phyloP scores from a whole-genome alignment of 2,797 vertebrate genomes.

The Podarcis lilfordi region DNA sequence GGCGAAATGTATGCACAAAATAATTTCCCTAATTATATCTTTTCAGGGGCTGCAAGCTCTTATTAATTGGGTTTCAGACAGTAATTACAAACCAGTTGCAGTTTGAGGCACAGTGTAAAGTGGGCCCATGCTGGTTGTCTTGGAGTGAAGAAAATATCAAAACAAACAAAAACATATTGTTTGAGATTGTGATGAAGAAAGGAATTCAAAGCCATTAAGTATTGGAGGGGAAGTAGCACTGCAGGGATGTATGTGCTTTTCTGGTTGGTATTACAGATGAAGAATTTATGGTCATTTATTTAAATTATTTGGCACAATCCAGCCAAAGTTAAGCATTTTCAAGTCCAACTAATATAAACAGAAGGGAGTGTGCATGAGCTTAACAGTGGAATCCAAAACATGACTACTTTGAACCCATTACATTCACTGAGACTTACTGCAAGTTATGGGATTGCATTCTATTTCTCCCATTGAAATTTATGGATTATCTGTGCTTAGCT shows the following conservation, averaged over 20 bases:
- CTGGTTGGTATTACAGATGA: not conserved
- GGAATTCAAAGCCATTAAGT: slow-evolving; percentile 13
- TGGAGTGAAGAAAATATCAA: slow-evolving; percentile 46
- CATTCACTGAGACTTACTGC: not conserved
- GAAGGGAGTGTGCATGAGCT: not conserved
- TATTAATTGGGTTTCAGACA: slow-evolving; percentile 75
- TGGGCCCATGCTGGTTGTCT: slow-evolving; percentile 37
- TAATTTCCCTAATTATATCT: slow-evolving; percentile 73
- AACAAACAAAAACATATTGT: slow-evolving; percentile 22
- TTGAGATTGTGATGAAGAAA: slow-evolving; percentile 6
- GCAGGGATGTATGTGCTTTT: not conserved
- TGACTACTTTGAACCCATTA: not conserved
- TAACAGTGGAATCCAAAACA: not conserved
- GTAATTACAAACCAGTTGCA: slow-evolving; percentile 75
- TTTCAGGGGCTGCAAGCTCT: slow-evolving; percentile 68
- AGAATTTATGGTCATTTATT: not conserved
- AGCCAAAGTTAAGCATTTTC: not conserved
- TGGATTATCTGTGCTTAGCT: not conserved
- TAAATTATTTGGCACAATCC: not conserved
- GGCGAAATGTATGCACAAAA: slow-evolving; percentile 71
- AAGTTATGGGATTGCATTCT: not conserved
- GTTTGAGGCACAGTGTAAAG: slow-evolving; percentile 66
- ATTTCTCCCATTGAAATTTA: not conserved
- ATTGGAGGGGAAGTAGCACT: not conserved
- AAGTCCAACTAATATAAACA: not conserved